Percentiles rank a stretch among this genome's conserved stretches.
phyloP scores from a whole-genome alignment of 1,140 invertebrate species.

The Tribolium castaneum region DNA sequence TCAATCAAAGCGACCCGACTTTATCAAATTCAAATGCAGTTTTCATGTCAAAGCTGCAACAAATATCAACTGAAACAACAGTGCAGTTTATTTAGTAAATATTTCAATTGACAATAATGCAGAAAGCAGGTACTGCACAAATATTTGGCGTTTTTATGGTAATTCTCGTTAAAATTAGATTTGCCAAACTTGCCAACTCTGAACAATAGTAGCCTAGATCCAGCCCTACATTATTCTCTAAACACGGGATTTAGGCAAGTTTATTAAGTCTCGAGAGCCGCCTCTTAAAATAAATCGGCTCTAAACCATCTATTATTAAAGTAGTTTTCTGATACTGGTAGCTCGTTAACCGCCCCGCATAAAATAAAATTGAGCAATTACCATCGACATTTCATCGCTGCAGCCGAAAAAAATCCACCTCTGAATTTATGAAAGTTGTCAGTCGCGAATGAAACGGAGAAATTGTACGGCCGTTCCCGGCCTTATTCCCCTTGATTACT shows the following conservation, averaged over 20 bases:
- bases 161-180: no score
- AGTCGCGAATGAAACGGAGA: background rate
- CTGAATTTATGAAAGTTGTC: conserved; percentile 3
- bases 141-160: no score
- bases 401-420: background rate
- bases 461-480: background rate
- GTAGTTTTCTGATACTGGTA: background rate
- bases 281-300: conserved; percentile 20
- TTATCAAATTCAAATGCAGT: no score
- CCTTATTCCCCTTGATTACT: background rate
- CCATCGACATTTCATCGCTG: background rate
- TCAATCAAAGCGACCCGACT: no score
- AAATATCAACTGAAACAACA: no score
- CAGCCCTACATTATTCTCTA: background rate
- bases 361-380: background rate
- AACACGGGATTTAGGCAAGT: conserved; percentile 8
- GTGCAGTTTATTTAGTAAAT: no score
- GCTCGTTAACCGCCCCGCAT: background rate
- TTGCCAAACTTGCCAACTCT: no score
- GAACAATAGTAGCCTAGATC: background rate
- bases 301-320: conserved; percentile 8
- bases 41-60: no score
- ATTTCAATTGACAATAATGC: no score
- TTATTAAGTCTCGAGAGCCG: conserved; percentile 9
- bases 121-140: no score